Conservation (phyloP, 2,797 vertebrate species). For the Sebastes steindachneri region DNA sequence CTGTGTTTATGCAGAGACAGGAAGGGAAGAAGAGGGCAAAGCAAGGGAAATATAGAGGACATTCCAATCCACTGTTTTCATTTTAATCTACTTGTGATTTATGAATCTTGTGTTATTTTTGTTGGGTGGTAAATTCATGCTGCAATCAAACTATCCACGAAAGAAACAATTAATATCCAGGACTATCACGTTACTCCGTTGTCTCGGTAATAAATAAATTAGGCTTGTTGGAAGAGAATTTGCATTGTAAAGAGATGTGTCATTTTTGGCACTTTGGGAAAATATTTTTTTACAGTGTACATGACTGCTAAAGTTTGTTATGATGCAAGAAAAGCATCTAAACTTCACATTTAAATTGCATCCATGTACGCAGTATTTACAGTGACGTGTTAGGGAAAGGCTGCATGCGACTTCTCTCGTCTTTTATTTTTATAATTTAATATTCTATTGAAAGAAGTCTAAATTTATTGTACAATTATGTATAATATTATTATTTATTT, state of each 20-base stretch:
- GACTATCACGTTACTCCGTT: background rate
- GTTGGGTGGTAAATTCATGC: slow-evolving; percentile 7
- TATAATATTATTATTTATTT: background rate
- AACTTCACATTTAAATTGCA: background rate
- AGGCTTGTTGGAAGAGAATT: background rate
- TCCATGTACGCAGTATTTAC: background rate
- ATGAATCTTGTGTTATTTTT: slow-evolving; percentile 15
- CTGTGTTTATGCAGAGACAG: background rate
- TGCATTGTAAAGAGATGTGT: slow-evolving; percentile 29
- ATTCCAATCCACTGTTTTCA: slow-evolving; percentile 24
- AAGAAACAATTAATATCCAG: background rate
- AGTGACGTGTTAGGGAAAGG: background rate
- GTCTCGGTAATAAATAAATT: slow-evolving; percentile 14
- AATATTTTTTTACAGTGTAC: background rate
- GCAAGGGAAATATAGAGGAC: background rate
- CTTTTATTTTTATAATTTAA: background rate
- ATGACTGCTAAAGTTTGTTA: background rate
- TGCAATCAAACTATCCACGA: slow-evolving; percentile 6
- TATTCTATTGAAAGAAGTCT: background rate
- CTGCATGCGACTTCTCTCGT: background rate
- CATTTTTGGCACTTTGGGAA: slow-evolving; percentile 6
- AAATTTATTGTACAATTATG: background rate
- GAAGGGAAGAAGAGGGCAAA: background rate
- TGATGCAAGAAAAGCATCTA: background rate
- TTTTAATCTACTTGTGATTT: slow-evolving; percentile 25